Evolutionary conservation across 1,140 invertebrate genomes (phyloP), one percentile per base, ranked within the genome.

Genomic region (Penaeus japonicus): DNA sequence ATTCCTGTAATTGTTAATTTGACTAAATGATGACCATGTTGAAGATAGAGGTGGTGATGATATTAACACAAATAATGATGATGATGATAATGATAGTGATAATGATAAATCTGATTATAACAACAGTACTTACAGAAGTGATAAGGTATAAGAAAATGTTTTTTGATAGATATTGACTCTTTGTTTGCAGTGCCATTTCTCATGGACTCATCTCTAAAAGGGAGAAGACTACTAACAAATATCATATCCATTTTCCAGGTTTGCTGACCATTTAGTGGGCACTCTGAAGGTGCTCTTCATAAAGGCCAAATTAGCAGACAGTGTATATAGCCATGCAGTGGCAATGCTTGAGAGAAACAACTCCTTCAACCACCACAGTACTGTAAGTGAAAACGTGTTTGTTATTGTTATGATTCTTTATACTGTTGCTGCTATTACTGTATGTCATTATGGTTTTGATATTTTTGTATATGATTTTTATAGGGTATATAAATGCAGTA

Each of bases 281-380:
- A 95, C 95, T 80, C 92, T 99, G 15, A 97, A 97, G 92, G 96
- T 96, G 32, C 93, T 99, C 0, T 99, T 99, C 92, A 95, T 97
- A 1, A 89, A 86, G 55, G 90, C 90, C 2, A 92, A 97, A 35
- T 98, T 99, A 92, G 97, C 97, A 78, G 96, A 95, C 7, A 95
- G 97, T 91, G 96, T 98, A 90, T 93, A 98, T 0, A 95, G 96
- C 91, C 96, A 97, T 92, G 95, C 96, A 1, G 95, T 96, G 0
- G 92, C 94, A 4, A 91, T 97, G 2, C 92, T 99, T 30, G 92
- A 93, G 54, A 59, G 89, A 20, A 92, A 92, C 79, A 93, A 93
- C 90, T 89, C n/a, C 4, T 84, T 87, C 22, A 93, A 91, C 65
- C 81, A 39, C 17, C 27, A 81, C 22, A 80, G 85, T 54, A 77